Evolutionary conservation across 2,888 invertebrate species (phyloP).

Genomic region (Amblyjoppa fuscipennis): DNA sequence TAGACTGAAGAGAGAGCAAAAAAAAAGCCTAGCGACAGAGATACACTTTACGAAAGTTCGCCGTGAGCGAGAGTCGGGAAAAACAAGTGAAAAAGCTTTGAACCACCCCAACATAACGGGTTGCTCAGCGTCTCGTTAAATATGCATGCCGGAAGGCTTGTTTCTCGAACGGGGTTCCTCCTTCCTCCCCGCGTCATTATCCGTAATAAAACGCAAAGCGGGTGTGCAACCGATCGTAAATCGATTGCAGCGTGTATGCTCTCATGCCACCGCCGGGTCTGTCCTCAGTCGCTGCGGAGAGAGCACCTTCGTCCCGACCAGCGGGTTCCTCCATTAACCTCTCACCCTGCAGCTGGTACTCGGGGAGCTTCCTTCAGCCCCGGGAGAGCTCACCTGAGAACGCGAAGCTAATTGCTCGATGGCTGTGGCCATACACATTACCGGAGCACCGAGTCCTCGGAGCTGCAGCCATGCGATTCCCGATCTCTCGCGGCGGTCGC

Average conservation of each 20-base stretch:
- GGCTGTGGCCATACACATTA: slow-evolving; percentile 8
- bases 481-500: not conserved
- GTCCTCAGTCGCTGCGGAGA: slow-evolving; percentile 26
- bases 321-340: slow-evolving; percentile 63
- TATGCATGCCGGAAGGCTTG: slow-evolving; percentile 3
- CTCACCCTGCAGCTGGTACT: slow-evolving; percentile 44
- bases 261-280: not conserved
- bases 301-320: slow-evolving; percentile 34
- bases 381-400: slow-evolving; percentile 61
- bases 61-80: slow-evolving; percentile 1
- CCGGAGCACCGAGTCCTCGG: slow-evolving; percentile 10
- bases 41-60: slow-evolving; percentile 42
- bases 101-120: not conserved
- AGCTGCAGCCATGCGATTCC: slow-evolving; percentile 25
- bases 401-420: slow-evolving; percentile 57
- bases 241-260: slow-evolving; percentile 37
- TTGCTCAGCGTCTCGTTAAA: not conserved
- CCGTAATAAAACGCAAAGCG: slow-evolving; percentile 37
- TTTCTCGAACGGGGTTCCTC: not conserved
- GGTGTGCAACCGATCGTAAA: slow-evolving; percentile 13
- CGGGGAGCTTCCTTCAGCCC: slow-evolving; percentile 32
- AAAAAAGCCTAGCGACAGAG: slow-evolving; percentile 20
- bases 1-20: not conserved
- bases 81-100: slow-evolving; percentile 5
- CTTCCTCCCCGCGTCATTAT: not conserved